Evolutionary conservation across 2,113 vertebrate species (phyloP).

Genomic region (Dipodomys merriami): DNA sequence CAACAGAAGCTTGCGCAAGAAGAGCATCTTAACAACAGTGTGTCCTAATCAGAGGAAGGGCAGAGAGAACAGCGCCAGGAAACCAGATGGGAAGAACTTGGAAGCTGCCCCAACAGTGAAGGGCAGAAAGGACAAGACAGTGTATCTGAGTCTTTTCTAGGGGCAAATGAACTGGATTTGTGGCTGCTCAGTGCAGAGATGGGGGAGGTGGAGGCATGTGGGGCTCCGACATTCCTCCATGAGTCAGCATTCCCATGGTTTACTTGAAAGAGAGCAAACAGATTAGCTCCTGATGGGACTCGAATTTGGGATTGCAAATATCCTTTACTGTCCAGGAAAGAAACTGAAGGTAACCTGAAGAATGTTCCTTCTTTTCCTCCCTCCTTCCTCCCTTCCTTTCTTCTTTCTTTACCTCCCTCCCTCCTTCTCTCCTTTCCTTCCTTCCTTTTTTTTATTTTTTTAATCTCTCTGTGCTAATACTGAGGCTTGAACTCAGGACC

Average conservation of each 20-base stretch:
- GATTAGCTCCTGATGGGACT: not conserved
- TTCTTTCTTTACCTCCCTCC: too few species aligned
- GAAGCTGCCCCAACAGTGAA: not conserved
- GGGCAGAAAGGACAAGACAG: not conserved
- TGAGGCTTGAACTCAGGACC: too few species aligned
- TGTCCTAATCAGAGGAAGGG: not conserved
- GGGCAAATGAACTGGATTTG: not conserved
- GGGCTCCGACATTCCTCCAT: not conserved
- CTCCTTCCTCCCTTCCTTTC: too few species aligned
- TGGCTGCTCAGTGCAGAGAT: not conserved
- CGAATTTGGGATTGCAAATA: not conserved
- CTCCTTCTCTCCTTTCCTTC: too few species aligned
- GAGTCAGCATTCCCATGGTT: not conserved
- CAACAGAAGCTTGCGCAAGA: not conserved
- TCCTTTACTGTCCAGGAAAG: not conserved
- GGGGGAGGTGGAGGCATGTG: not conserved
- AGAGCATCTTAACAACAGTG: not conserved
- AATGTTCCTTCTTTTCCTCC: too few species aligned
- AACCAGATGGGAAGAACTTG: not conserved
- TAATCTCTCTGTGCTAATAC: too few species aligned
- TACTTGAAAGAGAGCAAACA: not conserved
- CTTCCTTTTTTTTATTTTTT: too few species aligned
- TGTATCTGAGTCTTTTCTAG: not conserved
- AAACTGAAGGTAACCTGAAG: constrained; percentile 5
- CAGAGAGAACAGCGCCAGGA: not conserved